These are phyloP conservation scores for Malurus melanocephalus DNA, from an alignment of 2,113 vertebrate species.

Conservation along the genomic window DNA sequence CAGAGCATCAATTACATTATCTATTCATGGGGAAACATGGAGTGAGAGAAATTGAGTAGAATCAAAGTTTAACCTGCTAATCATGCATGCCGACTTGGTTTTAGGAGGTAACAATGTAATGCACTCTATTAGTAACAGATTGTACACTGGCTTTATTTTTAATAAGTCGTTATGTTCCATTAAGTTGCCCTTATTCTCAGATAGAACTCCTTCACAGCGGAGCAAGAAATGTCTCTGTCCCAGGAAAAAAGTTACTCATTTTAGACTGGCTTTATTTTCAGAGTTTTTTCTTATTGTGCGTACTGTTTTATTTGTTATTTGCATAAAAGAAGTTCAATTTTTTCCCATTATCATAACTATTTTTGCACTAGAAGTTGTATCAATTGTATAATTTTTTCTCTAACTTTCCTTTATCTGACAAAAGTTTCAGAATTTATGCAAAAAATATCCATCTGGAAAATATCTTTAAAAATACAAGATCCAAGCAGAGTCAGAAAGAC, in stretches of 20 bases:
- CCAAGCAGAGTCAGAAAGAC: not conserved
- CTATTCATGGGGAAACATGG: constrained; percentile 67
- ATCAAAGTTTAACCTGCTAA: constrained; percentile 55
- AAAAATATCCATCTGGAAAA: not conserved
- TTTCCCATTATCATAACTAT: not conserved
- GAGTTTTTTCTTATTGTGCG: accelerated
- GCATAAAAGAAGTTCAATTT: not conserved
- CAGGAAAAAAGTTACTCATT: not conserved
- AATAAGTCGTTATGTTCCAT: not conserved
- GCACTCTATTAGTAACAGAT: constrained; percentile 35
- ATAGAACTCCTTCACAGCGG: not conserved
- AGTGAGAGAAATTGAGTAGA: constrained; percentile 52
- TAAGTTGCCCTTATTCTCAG: not conserved
- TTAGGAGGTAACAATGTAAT: constrained; percentile 16
- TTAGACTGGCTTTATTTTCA: not conserved
- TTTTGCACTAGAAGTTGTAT: not conserved
- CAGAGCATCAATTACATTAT: constrained; percentile 68
- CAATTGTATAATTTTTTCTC: not conserved
- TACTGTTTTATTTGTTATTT: not conserved
- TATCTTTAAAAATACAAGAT: not conserved
- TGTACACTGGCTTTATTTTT: not conserved
- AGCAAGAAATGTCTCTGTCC: not conserved
- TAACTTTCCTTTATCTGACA: not conserved
- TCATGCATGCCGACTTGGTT: constrained; percentile 37
- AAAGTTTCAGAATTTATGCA: not conserved